Evolutionary conservation across 2,888 invertebrate genomes (phyloP).

Genomic region (Notocelia uddmanniana): DNA sequence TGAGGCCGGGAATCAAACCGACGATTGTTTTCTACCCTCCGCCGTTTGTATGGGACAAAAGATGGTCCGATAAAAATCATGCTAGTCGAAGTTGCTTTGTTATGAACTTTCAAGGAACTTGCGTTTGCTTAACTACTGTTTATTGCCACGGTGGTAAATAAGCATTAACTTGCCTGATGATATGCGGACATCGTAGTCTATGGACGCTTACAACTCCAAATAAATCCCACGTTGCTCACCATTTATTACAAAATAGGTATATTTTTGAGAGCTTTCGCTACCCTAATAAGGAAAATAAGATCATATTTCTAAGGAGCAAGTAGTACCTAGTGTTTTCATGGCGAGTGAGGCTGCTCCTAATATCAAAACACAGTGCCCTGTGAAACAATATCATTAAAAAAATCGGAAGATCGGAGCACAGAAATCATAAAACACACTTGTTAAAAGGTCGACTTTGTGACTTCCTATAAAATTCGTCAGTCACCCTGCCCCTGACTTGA

Average conservation of each 20-base stretch:
- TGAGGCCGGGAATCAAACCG: slow-evolving; percentile 61
- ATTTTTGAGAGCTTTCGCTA: neutral
- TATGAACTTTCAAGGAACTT: slow-evolving; percentile 39
- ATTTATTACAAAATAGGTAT: neutral
- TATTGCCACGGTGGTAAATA: neutral
- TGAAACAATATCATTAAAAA: neutral
- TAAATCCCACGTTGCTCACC: neutral
- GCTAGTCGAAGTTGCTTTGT: slow-evolving; percentile 54
- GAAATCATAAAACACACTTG: slow-evolving; percentile 10
- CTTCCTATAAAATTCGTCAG: slow-evolving; percentile 44
- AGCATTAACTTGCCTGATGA: neutral
- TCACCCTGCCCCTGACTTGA: slow-evolving; percentile 50
- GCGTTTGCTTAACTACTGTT: slow-evolving; percentile 46
- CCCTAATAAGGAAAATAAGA: neutral
- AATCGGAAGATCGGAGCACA: neutral
- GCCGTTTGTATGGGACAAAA: slow-evolving; percentile 67
- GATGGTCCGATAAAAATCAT: slow-evolving; percentile 77
- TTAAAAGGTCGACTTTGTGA: slow-evolving; percentile 27
- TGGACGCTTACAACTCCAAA: neutral
- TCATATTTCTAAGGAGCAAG: neutral
- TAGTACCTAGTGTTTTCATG: neutral
- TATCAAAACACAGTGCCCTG: neutral
- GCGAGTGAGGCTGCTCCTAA: neutral
- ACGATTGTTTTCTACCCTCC: slow-evolving; percentile 77
- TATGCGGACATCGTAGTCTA: neutral